Evolutionary conservation across 2,113 vertebrate species (phyloP).

Genomic region (Felis catus): DNA sequence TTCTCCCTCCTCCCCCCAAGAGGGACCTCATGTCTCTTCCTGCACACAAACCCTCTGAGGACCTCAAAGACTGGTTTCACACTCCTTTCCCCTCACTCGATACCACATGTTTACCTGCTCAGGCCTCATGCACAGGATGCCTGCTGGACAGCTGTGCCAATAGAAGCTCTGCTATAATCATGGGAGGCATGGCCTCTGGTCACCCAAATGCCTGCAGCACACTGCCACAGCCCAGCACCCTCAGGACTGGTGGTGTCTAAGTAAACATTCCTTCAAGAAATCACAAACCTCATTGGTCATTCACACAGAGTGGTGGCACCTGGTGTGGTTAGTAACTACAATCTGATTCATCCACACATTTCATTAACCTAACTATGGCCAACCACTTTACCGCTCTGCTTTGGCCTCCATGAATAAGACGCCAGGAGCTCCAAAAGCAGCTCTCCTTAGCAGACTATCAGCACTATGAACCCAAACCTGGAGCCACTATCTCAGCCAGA

Average conservation of each 20-base stretch:
- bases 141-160: not conserved
- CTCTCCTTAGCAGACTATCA: not conserved
- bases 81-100: not conserved
- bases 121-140: not conserved
- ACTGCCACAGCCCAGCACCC: not conserved
- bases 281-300: not conserved
- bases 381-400: not conserved
- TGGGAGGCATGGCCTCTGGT: not conserved
- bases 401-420: not conserved
- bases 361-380: not conserved
- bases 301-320: not conserved
- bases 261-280: not conserved
- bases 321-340: no score
- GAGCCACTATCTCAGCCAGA: not conserved
- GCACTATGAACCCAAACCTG: not conserved
- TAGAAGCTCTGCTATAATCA: not conserved
- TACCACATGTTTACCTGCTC: no score
- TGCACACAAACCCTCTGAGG: not conserved
- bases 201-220: not conserved
- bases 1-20: not conserved
- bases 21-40: not conserved
- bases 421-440: not conserved
- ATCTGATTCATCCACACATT: not conserved
- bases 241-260: not conserved
- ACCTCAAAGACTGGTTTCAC: not conserved